phyloP scores from a whole-genome alignment of 2,888 invertebrate genomes.

The Gibbula magus region DNA sequence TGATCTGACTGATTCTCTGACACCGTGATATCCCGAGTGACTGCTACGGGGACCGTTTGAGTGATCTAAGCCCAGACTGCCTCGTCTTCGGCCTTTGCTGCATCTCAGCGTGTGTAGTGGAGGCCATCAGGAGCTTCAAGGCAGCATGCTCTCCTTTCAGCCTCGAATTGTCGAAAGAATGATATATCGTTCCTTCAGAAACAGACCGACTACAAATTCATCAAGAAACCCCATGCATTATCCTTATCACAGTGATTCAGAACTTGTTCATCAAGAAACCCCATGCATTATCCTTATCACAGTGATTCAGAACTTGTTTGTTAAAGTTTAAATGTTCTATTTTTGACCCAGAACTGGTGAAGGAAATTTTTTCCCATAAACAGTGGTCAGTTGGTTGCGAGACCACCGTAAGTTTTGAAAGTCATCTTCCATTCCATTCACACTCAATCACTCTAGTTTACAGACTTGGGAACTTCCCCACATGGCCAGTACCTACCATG shows the following conservation, averaged over 20 bases:
- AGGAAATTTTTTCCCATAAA: neutral
- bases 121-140: neutral
- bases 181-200: too few species aligned
- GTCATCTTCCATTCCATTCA: constrained; percentile 21
- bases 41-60: neutral
- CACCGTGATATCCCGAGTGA: neutral
- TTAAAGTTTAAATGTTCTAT: too few species aligned
- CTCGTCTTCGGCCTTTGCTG: too few species aligned
- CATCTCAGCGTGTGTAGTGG: too few species aligned
- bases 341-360: neutral
- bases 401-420: neutral
- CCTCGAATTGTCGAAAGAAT: too few species aligned
- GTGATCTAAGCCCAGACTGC: neutral
- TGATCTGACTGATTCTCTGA: neutral
- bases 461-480: constrained; percentile 5
- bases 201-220: too few species aligned
- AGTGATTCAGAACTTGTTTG: too few species aligned
- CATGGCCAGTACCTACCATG: constrained; percentile 20
- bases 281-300: too few species aligned
- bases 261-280: too few species aligned
- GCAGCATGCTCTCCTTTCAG: neutral
- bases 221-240: too few species aligned
- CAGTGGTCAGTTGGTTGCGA: neutral
- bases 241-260: too few species aligned
- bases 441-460: constrained; percentile 6